A percentile compares a stretch with the other conserved stretches of the same genome.
These are phyloP conservation scores for Meloidogyne hapla DNA, from an alignment of 1,140 invertebrate genomes.

Conservation along the genomic window DNA sequence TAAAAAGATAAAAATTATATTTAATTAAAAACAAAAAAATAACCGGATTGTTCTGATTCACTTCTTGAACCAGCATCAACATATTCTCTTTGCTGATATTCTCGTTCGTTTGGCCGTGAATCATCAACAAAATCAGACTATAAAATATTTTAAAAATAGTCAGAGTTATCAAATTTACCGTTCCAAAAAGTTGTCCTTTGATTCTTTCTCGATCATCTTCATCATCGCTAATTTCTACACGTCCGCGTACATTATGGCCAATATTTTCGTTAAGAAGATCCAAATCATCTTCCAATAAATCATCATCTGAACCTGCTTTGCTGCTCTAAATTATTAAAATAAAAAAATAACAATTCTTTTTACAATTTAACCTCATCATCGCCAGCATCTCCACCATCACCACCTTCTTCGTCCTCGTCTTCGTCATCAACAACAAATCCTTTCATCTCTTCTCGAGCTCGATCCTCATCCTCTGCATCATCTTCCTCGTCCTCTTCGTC, in stretches of 20 bases:
- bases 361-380: slow-evolving; percentile 49
- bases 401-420: slow-evolving; percentile 58
- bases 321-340: slow-evolving; percentile 32
- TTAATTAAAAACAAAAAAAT: slow-evolving; percentile 29
- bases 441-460: slow-evolving; percentile 41
- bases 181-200: slow-evolving; percentile 71
- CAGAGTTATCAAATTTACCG: slow-evolving; percentile 8
- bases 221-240: slow-evolving; percentile 67
- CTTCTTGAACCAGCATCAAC: slow-evolving; percentile 61
- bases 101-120: slow-evolving; percentile 22
- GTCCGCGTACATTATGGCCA: slow-evolving; percentile 75
- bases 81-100: slow-evolving; percentile 55
- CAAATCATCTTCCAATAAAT: slow-evolving; percentile 94
- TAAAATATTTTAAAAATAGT: slow-evolving; percentile 1
- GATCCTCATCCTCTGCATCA: slow-evolving; percentile 33
- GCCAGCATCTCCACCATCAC: slow-evolving; percentile 36
- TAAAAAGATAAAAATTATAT: slow-evolving; percentile 22
- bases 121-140: slow-evolving; percentile 24
- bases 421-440: slow-evolving; percentile 56
- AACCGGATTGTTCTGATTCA: slow-evolving; percentile 68
- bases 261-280: slow-evolving; percentile 97
- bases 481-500: slow-evolving; percentile 52
- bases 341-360: slow-evolving; percentile 8
- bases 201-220: slow-evolving; percentile 74
- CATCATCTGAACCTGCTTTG: slow-evolving; percentile 69